Percentiles rank a stretch among this genome's conserved stretches.
Conservation (phyloP, 2,113 vertebrate species). For the Vulpes lagopus region DNA sequence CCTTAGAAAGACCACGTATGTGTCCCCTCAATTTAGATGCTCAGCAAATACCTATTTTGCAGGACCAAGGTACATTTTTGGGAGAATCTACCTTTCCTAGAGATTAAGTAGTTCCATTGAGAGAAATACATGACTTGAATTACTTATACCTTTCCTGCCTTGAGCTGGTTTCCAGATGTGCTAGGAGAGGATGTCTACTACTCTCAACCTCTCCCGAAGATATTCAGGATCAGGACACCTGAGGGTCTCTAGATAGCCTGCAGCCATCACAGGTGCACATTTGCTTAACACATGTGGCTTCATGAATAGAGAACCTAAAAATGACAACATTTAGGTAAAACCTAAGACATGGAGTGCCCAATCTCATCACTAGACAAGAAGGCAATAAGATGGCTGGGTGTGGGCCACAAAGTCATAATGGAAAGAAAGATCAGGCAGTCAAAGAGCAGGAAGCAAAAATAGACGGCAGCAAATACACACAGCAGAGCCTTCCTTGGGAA, state of each 20-base stretch:
- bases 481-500: not conserved
- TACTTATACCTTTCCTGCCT: not conserved
- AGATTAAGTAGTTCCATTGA: not conserved
- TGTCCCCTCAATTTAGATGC: not conserved
- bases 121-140: not conserved
- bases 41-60: not conserved
- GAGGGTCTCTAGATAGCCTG: not conserved
- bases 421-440: not conserved
- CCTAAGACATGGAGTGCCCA: not conserved
- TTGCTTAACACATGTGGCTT: constrained; percentile 9
- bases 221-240: not conserved
- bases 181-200: not conserved
- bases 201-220: not conserved
- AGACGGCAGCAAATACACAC: not conserved
- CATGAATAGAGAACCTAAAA: not conserved
- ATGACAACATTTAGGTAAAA: not conserved
- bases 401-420: not conserved
- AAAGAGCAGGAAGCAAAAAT: not conserved
- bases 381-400: not conserved
- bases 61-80: not conserved
- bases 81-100: not conserved
- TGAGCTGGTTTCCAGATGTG: not conserved
- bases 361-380: not conserved
- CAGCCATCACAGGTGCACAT: not conserved
- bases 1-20: not conserved